Evolutionary conservation across 2,888 invertebrate genomes (phyloP).

Genomic region (Didymodactylos carnosus): DNA sequence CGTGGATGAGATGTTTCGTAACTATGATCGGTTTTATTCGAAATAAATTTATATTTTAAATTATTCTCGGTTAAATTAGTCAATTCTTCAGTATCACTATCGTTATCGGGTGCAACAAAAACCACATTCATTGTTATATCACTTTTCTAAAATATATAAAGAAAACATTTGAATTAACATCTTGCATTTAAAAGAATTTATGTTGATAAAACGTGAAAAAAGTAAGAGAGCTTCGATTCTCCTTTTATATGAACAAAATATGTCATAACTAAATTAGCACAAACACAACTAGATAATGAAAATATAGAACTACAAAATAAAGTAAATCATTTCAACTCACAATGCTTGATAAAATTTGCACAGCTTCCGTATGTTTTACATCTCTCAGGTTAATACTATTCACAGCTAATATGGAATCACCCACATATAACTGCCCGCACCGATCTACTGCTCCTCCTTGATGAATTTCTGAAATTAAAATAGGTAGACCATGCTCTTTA

Average conservation of each 20-base stretch:
- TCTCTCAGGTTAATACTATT: constrained; percentile 57
- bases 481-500: constrained; percentile 63
- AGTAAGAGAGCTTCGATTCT: no score
- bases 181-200: background rate
- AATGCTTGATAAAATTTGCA: constrained; percentile 46
- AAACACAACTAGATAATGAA: no score
- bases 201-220: no score
- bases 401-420: constrained; percentile 61
- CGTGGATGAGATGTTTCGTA: no score
- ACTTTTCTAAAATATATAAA: background rate
- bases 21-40: background rate
- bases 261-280: no score
- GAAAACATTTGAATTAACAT: background rate
- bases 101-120: constrained; percentile 1
- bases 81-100: background rate
- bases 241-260: no score
- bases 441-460: constrained; percentile 56
- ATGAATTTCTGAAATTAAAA: constrained; percentile 59
- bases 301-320: no score
- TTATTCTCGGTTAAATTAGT: background rate
- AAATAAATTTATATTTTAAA: background rate
- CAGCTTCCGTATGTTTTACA: constrained; percentile 60
- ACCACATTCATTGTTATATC: background rate
- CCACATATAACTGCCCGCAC: constrained; percentile 53
- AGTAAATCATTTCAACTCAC: no score